Percentiles rank a stretch among this genome's conserved stretches.
These are phyloP conservation scores for Bradypodion pumilum DNA, from an alignment of 2,797 vertebrate species.

Conservation along the genomic window DNA sequence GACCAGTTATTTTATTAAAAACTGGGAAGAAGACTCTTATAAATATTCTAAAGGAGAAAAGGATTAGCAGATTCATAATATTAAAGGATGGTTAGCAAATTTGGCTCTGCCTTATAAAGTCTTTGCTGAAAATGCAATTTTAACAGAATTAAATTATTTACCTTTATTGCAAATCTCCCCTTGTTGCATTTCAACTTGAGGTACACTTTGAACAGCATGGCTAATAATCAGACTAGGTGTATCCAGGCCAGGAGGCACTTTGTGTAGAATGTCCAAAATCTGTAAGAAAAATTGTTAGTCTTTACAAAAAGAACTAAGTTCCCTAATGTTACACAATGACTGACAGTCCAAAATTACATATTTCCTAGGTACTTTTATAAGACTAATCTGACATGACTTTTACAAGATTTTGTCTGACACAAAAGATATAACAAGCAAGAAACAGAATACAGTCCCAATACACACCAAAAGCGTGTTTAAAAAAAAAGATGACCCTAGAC, in stretches of 20 bases:
- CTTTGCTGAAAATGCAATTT: background rate
- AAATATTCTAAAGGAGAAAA: background rate
- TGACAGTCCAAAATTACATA: background rate
- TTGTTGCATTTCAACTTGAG: background rate
- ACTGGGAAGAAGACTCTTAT: background rate
- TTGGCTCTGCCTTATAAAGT: background rate
- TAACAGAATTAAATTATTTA: conserved; percentile 17
- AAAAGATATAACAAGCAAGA: background rate
- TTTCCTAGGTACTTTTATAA: too few species aligned
- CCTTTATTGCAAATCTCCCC: conserved; percentile 32
- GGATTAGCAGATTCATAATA: background rate
- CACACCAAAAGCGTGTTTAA: background rate
- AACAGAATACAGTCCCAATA: background rate
- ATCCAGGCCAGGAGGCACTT: background rate
- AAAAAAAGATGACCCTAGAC: background rate
- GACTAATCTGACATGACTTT: background rate
- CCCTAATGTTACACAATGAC: background rate
- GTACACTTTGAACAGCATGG: accelerated
- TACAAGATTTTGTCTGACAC: background rate
- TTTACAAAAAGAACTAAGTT: background rate
- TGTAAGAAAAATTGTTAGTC: conserved; percentile 41
- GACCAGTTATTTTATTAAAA: background rate
- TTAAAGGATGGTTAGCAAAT: too few species aligned
- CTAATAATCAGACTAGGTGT: conserved; percentile 11
- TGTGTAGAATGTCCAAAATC: conserved; percentile 35